phyloP scores from a whole-genome alignment of 2,797 vertebrate genomes.

The Platalea minor region DNA sequence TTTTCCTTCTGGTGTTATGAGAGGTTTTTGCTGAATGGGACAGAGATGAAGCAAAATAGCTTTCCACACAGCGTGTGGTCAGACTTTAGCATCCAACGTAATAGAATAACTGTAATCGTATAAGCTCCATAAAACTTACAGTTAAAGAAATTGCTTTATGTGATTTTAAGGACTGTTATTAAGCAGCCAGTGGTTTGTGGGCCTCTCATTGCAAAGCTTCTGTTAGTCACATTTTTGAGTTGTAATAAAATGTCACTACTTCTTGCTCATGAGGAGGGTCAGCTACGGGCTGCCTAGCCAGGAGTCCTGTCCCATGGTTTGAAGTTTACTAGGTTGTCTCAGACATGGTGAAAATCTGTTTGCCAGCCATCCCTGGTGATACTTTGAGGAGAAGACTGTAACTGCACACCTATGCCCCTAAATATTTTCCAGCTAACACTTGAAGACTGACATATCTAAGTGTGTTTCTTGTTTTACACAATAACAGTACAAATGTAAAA shows the following conservation, averaged over 20 bases:
- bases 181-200: not conserved
- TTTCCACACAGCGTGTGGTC: slow-evolving; percentile 19
- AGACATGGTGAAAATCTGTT: not conserved
- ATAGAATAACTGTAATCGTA: not conserved
- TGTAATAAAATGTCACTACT: not conserved
- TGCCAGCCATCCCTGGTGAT: not conserved
- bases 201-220: not conserved
- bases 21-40: slow-evolving; percentile 22
- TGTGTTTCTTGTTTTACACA: not conserved
- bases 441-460: not conserved
- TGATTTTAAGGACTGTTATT: slow-evolving; percentile 23
- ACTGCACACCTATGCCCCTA: not conserved
- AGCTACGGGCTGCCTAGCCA: not conserved
- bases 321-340: not conserved
- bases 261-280: not conserved
- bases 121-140: slow-evolving; percentile 40
- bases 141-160: slow-evolving; percentile 13
- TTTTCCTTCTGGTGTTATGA: slow-evolving; percentile 17
- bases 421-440: not conserved
- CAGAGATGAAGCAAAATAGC: slow-evolving; percentile 6
- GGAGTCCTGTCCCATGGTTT: not conserved
- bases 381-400: not conserved
- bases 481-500: not conserved
- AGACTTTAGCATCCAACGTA: slow-evolving; percentile 11
- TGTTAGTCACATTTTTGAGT: not conserved